phyloP scores from a whole-genome alignment of 2,797 vertebrate species.

The Rallus crepitans region DNA sequence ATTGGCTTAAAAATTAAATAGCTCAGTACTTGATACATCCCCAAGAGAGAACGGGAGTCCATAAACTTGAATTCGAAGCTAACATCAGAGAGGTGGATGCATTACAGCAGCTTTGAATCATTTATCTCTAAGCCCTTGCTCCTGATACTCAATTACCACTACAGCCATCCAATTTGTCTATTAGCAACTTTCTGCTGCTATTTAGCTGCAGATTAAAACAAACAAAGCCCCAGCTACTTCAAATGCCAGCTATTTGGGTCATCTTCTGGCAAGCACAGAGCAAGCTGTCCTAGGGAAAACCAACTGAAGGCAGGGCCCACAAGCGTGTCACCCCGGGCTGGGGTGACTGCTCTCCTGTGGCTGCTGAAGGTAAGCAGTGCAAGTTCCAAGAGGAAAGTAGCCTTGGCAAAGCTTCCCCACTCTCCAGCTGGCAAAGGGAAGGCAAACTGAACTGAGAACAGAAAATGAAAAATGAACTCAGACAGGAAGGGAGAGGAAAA shows the following conservation, averaged over 20 bases:
- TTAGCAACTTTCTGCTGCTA: neutral
- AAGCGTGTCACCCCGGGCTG: neutral
- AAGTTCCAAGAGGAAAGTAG: neutral
- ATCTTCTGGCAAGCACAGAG: neutral
- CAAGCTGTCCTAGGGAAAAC: neutral
- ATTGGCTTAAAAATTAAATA: neutral
- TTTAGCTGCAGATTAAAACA: neutral
- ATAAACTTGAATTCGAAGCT: neutral
- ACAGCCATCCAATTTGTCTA: neutral
- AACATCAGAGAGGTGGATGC: neutral
- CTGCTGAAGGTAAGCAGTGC: neutral
- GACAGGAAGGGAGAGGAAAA: conserved; percentile 26
- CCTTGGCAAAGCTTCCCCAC: neutral
- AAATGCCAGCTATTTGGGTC: neutral
- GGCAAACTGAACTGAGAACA: neutral
- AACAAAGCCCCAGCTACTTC: neutral
- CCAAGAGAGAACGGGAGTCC: neutral
- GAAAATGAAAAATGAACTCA: neutral
- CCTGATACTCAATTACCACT: neutral
- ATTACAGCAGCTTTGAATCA: neutral
- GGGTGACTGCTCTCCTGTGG: neutral
- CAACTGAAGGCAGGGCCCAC: neutral
- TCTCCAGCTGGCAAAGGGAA: neutral
- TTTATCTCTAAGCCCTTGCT: neutral
- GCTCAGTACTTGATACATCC: neutral